Conservation (phyloP, 2,113 vertebrate genomes). For the Sander lucioperca region DNA sequence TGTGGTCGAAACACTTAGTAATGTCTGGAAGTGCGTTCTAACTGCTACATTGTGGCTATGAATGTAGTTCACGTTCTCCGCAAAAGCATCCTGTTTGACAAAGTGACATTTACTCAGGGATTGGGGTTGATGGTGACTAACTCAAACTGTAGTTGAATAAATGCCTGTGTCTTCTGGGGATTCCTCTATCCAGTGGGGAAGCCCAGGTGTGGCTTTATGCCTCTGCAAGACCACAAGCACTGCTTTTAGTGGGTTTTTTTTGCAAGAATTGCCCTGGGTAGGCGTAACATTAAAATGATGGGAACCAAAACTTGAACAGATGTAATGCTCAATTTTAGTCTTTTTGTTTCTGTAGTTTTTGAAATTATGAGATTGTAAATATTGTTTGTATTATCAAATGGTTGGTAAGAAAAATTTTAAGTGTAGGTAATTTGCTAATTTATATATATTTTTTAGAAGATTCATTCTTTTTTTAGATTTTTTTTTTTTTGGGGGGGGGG, state of each 20-base stretch:
- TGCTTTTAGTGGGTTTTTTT: background rate
- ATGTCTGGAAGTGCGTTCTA: background rate
- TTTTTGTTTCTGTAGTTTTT: background rate
- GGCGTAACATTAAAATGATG: background rate
- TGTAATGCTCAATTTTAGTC: background rate
- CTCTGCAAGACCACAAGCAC: background rate
- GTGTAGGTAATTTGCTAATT: background rate
- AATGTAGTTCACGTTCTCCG: background rate
- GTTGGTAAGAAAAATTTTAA: background rate
- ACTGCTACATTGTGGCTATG: background rate
- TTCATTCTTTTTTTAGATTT: too few species aligned
- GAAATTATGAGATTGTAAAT: background rate
- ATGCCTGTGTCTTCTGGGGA: background rate
- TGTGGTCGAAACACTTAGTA: background rate
- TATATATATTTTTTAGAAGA: background rate
- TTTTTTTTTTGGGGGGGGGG: too few species aligned
- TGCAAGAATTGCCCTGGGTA: background rate
- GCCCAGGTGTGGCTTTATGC: background rate
- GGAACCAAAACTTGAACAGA: background rate
- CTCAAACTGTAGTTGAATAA: slow-evolving; percentile 1
- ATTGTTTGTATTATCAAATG: background rate
- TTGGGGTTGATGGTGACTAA: background rate
- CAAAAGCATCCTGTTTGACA: background rate
- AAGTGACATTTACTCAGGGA: slow-evolving; percentile 10
- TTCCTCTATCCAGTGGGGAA: slow-evolving; percentile 3